These are phyloP conservation scores for Mareca strepera DNA, from an alignment of 2,797 vertebrate species.

Conservation along the genomic window DNA sequence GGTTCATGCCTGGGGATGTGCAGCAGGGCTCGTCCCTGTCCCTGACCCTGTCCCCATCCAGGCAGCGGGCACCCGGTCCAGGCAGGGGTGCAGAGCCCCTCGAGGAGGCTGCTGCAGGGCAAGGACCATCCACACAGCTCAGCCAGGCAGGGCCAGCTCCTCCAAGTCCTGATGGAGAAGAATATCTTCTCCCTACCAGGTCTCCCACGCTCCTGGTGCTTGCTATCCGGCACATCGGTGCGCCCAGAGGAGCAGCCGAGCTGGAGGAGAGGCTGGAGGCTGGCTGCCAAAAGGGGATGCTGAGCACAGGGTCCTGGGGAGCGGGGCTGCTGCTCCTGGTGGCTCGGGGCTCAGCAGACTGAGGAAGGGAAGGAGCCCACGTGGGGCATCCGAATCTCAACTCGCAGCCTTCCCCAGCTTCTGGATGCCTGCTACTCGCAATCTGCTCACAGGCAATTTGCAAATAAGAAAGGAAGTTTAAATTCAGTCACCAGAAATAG, in stretches of 20 bases:
- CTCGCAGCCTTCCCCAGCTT: background rate
- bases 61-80: background rate
- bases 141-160: no score
- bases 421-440: background rate
- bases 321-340: background rate
- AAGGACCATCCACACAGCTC: background rate
- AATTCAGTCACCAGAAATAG: constrained; percentile 36
- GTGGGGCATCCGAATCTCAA: background rate
- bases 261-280: background rate
- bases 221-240: fast-evolving
- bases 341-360: background rate
- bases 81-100: background rate
- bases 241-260: fast-evolving
- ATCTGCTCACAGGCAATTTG: constrained; percentile 41
- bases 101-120: background rate
- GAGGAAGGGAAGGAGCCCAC: background rate
- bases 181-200: background rate
- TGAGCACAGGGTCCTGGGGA: background rate
- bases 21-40: background rate
- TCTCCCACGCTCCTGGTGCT: fast-evolving
- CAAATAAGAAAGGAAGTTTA: constrained; percentile 43
- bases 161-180: background rate
- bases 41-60: background rate
- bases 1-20: fast-evolving
- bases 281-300: background rate